A percentile compares a stretch with the other conserved stretches of the same genome.
Conservation (phyloP, 2,113 vertebrate species). For the Burhinus oedicnemus region DNA sequence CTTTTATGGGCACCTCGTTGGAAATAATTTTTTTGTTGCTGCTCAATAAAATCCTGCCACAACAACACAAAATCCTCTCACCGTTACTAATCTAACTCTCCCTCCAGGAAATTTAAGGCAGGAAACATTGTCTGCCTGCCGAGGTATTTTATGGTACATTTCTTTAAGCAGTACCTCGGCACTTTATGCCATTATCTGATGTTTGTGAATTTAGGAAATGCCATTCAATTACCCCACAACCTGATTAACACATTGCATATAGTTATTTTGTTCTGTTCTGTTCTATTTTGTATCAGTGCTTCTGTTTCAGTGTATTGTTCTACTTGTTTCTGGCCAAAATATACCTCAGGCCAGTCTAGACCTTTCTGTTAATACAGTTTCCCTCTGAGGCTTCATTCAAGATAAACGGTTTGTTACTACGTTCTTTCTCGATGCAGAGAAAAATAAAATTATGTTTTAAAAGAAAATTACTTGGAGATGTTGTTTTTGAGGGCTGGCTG, state of each 20-base stretch:
- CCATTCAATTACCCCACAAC: constrained; percentile 25
- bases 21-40: constrained; percentile 23
- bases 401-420: background rate
- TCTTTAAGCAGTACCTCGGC: constrained; percentile 2
- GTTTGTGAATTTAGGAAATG: constrained; percentile 29
- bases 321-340: constrained; percentile 36
- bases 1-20: background rate
- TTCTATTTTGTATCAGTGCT: background rate
- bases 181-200: constrained; percentile 38
- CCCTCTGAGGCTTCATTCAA: background rate
- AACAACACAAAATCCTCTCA: constrained; percentile 50
- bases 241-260: constrained; percentile 19
- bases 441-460: constrained; percentile 17
- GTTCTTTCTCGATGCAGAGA: background rate
- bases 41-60: constrained; percentile 49
- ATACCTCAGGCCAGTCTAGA: constrained; percentile 36
- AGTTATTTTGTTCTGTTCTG: constrained; percentile 22
- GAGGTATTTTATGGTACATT: constrained; percentile 45
- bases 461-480: background rate
- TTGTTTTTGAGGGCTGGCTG: background rate
- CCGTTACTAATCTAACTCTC: constrained; percentile 60
- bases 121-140: constrained; percentile 32
- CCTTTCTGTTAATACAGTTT: constrained; percentile 28
- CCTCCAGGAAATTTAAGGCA: constrained; percentile 60
- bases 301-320: background rate